Evolutionary conservation across 1,140 invertebrate genomes (phyloP).

Genomic region (Aporrectodea caliginosa): DNA sequence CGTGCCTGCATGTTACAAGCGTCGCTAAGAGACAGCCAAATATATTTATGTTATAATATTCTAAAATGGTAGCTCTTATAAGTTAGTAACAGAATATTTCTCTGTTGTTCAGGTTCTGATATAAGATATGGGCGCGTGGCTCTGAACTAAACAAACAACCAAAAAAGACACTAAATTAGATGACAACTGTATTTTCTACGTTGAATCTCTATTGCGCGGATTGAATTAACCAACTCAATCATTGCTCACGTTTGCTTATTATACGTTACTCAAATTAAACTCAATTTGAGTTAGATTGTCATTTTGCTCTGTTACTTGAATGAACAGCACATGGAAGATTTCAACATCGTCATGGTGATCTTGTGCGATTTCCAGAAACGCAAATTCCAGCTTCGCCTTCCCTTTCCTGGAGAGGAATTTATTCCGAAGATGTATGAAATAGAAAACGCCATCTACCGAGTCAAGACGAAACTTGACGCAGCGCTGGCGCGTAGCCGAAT

Average conservation of each 20-base stretch:
- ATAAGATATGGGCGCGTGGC: too few relatives aligned
- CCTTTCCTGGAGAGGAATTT: conserved; percentile 34
- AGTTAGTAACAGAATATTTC: too few relatives aligned
- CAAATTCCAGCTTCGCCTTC: conserved; percentile 42
- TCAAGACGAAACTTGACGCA: conserved; percentile 43
- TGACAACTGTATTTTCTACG: too few relatives aligned
- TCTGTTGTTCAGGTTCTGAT: too few relatives aligned
- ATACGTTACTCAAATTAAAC: too few relatives aligned
- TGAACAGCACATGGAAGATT: conserved; percentile 38
- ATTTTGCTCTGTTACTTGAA: neutral
- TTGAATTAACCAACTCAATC: too few relatives aligned
- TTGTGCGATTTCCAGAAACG: conserved; percentile 45
- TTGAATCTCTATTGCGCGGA: too few relatives aligned
- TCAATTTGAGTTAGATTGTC: too few relatives aligned
- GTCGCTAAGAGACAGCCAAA: neutral
- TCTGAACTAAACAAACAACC: too few relatives aligned
- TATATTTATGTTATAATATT: too few relatives aligned
- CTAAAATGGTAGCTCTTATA: too few relatives aligned
- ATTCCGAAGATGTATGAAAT: conserved; percentile 33
- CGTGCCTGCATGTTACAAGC: neutral
- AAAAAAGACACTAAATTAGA: too few relatives aligned
- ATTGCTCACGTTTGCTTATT: neutral
- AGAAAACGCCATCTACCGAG: conserved; percentile 38
- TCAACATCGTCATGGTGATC: conserved; percentile 41
- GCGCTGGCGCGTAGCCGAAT: conserved; percentile 42